Evolutionary conservation across 2,113 vertebrate species (phyloP), one percentile per base, ranked within the genome.

Genomic region (Ibidorhyncha struthersii): DNA sequence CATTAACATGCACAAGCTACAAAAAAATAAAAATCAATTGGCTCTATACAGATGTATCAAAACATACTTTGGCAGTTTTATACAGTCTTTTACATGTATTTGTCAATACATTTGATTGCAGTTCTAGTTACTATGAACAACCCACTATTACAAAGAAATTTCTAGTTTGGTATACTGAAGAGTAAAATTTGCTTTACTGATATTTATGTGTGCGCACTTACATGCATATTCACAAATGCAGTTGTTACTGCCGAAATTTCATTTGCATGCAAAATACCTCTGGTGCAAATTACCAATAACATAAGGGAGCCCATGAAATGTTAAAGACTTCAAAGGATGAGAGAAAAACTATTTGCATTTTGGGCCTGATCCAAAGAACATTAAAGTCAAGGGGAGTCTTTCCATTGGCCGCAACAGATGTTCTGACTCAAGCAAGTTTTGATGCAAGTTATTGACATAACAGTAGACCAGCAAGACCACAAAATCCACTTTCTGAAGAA

Each of bases 221-320:
- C 71, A 78, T 80, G 58, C 83, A 76, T 78, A 91, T 77, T 90
- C 90, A 89, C 77, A 69, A 92, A 71, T 32, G 56, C 45, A 56
- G 59, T 69, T 19, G 7, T 74, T 96, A 62, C 88, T 86, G 78
- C 69, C 3, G 23, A 95, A 94, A 63, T 89, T 97, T 93, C 91
- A 96, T 97, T 96, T 93, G 96, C 92, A 93, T 95, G 91, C 88
- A 97, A 97, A 97, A 95, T 88, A 95, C 78, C 86, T 95, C 73
- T 93, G 73, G 61, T 93, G 84, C 94, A 95, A 95, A 84, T 95
- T 95, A 96, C 93, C 96, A 97, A 95, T 85, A 97, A 81, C 89
- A 93, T 90, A 97, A 93, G 94, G 90, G 71, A 97, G 76, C 63
- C 94, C 93, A 94, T 90, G 96, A 96, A 97, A 96, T 79, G 89